Conservation (phyloP, 2,113 vertebrate species). For the Bubo blakistoni region DNA sequence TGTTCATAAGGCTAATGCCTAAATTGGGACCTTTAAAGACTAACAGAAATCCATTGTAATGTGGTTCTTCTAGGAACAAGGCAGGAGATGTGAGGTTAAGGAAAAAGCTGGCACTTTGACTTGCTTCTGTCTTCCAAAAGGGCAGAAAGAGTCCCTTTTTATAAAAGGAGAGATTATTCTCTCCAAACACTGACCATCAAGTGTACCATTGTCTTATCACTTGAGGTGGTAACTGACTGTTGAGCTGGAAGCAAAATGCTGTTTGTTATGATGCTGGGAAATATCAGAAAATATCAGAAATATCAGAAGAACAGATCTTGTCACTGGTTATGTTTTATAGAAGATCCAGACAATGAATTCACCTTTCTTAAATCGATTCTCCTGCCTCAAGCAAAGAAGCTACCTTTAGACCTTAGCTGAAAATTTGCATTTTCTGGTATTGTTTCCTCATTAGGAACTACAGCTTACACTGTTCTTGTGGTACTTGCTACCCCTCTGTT, state of each 20-base stretch:
- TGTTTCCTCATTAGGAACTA: neutral
- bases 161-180: neutral
- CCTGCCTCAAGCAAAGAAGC: neutral
- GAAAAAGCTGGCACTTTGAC: neutral
- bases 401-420: neutral
- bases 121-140: neutral
- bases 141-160: neutral
- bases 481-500: neutral
- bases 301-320: neutral
- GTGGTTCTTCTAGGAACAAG: neutral
- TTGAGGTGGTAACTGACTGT: neutral
- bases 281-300: neutral
- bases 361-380: neutral
- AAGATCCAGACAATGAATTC: neutral
- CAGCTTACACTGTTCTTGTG: neutral
- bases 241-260: neutral
- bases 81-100: neutral
- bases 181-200: neutral
- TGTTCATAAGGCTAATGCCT: neutral
- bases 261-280: neutral
- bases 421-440: neutral
- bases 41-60: neutral
- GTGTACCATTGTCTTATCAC: neutral
- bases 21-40: neutral
- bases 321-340: neutral